Percentiles rank a stretch among this genome's conserved stretches.
These are phyloP conservation scores for Ectobius pallidus DNA, from an alignment of 2,888 invertebrate species.

Conservation along the genomic window DNA sequence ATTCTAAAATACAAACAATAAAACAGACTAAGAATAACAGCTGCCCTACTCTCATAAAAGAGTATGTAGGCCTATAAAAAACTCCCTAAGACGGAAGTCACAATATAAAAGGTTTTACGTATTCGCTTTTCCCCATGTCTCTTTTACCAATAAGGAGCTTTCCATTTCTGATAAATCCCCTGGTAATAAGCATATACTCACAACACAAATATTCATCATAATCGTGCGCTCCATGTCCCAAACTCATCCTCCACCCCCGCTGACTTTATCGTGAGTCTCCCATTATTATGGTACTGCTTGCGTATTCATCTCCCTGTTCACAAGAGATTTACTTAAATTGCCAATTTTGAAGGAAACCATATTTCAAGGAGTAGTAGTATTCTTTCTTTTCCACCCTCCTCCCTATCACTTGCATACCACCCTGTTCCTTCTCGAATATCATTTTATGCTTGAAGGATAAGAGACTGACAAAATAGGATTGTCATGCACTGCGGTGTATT, in stretches of 20 bases:
- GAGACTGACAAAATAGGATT: too few species aligned
- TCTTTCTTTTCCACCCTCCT: too few species aligned
- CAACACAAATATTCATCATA: constrained; percentile 35
- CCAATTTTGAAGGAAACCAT: constrained; percentile 44
- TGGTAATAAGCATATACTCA: constrained; percentile 35
- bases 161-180: constrained; percentile 38
- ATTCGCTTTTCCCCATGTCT: background rate
- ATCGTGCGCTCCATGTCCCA: constrained; percentile 24
- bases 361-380: constrained; percentile 36
- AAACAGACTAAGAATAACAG: too few species aligned
- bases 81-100: background rate
- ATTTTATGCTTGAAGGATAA: too few species aligned
- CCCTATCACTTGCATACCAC: too few species aligned
- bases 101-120: background rate
- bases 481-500: too few species aligned
- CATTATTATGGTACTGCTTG: constrained; percentile 1
- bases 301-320: constrained; percentile 37
- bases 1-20: too few species aligned
- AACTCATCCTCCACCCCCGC: background rate
- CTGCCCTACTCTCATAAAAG: too few species aligned
- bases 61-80: too few species aligned
- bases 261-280: background rate
- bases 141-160: constrained; percentile 31
- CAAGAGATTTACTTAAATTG: constrained; percentile 44
- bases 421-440: too few species aligned